Evolutionary conservation across 2,888 invertebrate genomes (phyloP), one percentile per base, ranked within the genome.

Genomic region (Gisinianus flammeolus): DNA sequence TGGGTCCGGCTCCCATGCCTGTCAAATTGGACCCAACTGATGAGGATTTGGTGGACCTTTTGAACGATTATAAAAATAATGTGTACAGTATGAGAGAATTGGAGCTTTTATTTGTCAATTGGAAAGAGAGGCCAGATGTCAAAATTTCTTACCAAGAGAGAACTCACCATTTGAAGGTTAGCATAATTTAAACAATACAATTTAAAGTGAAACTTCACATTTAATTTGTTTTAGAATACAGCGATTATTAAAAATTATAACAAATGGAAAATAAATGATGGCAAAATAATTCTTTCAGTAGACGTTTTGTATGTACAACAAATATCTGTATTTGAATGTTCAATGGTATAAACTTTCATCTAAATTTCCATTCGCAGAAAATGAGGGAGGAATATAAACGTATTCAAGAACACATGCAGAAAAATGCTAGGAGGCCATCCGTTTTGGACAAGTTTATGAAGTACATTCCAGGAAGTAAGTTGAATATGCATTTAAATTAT

Each of bases 31-130:
- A 84, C 75, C 75, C 81, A 16, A 74, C 81, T 1, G 83, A 84
- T 31, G 93, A 93, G 81, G 94, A 95, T 86, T 88, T 95, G 79
- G 91, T 93, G 2, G 94, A 95, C 88, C 94, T 95, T 72, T 93
- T 95, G 86, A 93, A 92, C 85, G 94, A 95, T 85, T 95, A 94
- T 85, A 95, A 95, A 87, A 94, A 94, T 85, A 94, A 95, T 85
- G 94, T 94, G 2, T 92, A 94, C 83, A 92, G 93, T 0, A 93
- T 95, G 85, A 90, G 92, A 0, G 94, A 95, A 88, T 93, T 94
- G 2, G 74, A 74, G 22, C 91, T 93, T 84, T 88, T 95, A 72
- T 95, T 95, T 0, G 93, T 93, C 87, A 93, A 93, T 85, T 95
- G 95, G 95, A 91, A 91, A 85, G 94, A 93, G 85, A 90, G 95